Percentiles rank a stretch among this genome's conserved stretches.
Conservation (phyloP, 92 coral and sea anemone genomes). For the Parazoanthus swiftii region DNA sequence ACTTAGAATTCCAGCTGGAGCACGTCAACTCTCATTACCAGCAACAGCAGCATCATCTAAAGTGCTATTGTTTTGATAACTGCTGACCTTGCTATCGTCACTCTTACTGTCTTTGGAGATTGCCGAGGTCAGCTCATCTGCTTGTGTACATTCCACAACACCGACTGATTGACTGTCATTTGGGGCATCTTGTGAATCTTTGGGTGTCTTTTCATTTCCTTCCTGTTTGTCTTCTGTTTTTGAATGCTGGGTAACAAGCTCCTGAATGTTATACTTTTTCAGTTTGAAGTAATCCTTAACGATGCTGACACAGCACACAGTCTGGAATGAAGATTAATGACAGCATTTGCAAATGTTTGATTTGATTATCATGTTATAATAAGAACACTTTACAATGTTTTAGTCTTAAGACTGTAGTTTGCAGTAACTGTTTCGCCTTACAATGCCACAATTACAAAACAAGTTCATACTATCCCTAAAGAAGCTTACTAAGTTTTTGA, state of each 20-base stretch:
- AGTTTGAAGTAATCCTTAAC: slow-evolving; percentile 75
- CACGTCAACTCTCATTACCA: background rate
- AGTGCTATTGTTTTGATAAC: background rate
- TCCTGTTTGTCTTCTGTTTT: background rate
- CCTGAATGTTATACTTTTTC: slow-evolving; percentile 89
- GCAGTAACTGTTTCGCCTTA: no score
- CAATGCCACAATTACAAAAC: no score
- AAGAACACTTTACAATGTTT: no score
- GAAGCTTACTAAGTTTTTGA: no score
- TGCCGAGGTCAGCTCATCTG: background rate
- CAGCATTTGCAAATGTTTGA: background rate
- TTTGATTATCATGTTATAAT: background rate
- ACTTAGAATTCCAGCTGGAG: background rate
- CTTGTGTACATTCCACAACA: background rate
- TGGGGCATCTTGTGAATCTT: background rate
- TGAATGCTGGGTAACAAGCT: slow-evolving; percentile 52
- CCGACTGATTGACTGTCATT: background rate
- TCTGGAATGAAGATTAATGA: slow-evolving; percentile 50
- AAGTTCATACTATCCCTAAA: no score
- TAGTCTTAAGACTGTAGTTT: background rate
- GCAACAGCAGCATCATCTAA: background rate
- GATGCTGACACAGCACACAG: slow-evolving; percentile 83
- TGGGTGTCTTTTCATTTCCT: background rate
- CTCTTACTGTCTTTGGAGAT: background rate
- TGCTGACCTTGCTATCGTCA: background rate